Base-by-base conservation (phyloP, 2,113 vertebrate species). In the Spermophilus dauricus region DNA sequence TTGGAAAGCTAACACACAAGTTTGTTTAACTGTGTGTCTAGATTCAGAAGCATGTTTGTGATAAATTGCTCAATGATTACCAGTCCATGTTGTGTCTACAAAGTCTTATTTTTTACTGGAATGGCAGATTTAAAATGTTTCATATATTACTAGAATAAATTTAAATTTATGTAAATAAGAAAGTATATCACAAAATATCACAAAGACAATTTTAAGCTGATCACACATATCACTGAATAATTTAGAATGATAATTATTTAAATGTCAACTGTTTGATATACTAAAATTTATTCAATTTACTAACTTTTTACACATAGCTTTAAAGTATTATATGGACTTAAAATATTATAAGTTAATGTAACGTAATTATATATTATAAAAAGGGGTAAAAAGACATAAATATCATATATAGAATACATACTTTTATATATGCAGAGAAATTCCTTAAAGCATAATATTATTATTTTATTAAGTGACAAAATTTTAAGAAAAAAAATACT, bases 181-280 rank as follows among this genome's bases (percentile, higher is more conserved):
- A 86, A 87, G 42, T 56, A 32, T 76, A 78, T 72, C 37, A 58
- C 72, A 76, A 94, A 93, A 73, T 24, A 53, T 58, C 28, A 76
- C 16, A 67, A 67, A 92, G 6, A 8, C 3, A 45, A 30, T 69
- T 89, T 96, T 75, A 8, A 5, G 12, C 1, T 83, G 42, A 83
- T 17, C 13, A 56, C 20, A 76, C 6, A 72, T 28, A 83, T 65
- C 65, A 72, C 7, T 80, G 58, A 93, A 75, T 34, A 5, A 94
- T 26, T 94, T 72, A 18, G 87, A 45, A 20, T 53, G 75, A 37
- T 73, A 91, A 96, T 69, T 91, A 4, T 96, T 95, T 85, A 94
- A 76, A 34, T 51, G 48, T 1, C 24, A 69, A 24, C 1, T 69
- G 5, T 34, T 86, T 89, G 70, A 32, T 53, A 8, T 22, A 45